phyloP scores from a whole-genome alignment of 2,797 vertebrate species.

The Gadopsis bispinosus region DNA sequence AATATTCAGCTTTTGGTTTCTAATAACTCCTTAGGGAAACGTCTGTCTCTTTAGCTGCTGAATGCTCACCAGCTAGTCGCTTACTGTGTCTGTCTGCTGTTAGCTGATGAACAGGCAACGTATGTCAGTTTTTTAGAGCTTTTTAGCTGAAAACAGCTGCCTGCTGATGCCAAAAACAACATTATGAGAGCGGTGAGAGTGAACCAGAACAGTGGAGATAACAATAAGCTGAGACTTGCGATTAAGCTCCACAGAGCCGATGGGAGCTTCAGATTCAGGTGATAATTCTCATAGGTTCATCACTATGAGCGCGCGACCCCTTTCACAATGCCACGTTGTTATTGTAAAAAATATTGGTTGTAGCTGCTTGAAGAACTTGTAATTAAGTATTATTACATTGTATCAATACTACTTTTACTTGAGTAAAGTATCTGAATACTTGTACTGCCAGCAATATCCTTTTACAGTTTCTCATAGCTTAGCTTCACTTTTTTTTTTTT shows the following conservation, averaged over 20 bases:
- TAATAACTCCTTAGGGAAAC: not conserved
- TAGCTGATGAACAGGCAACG: not conserved
- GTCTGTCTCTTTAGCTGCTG: not conserved
- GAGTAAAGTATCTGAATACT: not conserved
- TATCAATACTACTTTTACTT: not conserved
- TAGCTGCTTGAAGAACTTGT: not conserved
- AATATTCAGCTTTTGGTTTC: too few relatives aligned
- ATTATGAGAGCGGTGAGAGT: not conserved
- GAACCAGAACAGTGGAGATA: not conserved
- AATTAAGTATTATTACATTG: not conserved
- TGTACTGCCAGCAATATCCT: not conserved
- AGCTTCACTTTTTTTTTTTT: not conserved
- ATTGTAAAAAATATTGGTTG: not conserved
- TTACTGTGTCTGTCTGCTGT: not conserved
- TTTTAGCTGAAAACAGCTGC: not conserved
- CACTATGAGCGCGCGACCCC: rapidly evolving
- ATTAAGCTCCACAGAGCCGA: not conserved
- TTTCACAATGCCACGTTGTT: not conserved
- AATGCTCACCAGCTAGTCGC: not conserved
- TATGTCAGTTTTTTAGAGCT: not conserved
- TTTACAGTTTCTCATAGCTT: slow-evolving; percentile 11
- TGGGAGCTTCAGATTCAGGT: not conserved
- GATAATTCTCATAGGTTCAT: not conserved
- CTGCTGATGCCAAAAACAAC: too few relatives aligned
- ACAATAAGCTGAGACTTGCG: not conserved